These are phyloP conservation scores for Nesidiocoris tenuis DNA, from an alignment of 2,888 invertebrate genomes.

Conservation along the genomic window DNA sequence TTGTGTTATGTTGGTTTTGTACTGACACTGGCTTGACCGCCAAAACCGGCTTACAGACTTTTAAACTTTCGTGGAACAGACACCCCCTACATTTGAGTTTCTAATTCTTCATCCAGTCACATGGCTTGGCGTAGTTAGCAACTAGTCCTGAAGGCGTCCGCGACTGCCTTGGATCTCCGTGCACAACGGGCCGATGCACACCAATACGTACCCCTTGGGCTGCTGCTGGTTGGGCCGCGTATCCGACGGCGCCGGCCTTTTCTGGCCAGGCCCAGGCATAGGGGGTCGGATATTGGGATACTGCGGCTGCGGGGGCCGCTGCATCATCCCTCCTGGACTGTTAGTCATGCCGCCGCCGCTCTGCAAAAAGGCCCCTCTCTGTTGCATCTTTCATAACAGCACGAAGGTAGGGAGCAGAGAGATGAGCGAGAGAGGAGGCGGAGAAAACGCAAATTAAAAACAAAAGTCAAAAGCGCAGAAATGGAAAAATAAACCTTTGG, in stretches of 20 bases:
- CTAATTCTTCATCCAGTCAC: too few species aligned
- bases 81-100: too few species aligned
- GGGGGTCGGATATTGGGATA: slow-evolving; percentile 62
- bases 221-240: slow-evolving; percentile 55
- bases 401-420: slow-evolving; percentile 13
- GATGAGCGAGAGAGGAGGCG: slow-evolving; percentile 31
- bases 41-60: too few species aligned
- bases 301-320: slow-evolving; percentile 59
- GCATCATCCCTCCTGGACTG: slow-evolving; percentile 61
- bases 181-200: too few species aligned
- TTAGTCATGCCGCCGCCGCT: slow-evolving; percentile 59
- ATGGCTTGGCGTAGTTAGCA: too few species aligned
- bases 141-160: too few species aligned
- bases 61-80: too few species aligned
- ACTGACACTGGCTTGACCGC: too few species aligned
- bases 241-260: slow-evolving; percentile 51
- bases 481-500: neutral
- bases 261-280: slow-evolving; percentile 49
- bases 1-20: too few species aligned
- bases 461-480: slow-evolving; percentile 4
- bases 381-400: slow-evolving; percentile 40
- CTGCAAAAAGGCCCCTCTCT: slow-evolving; percentile 62
- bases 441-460: slow-evolving; percentile 3
- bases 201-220: slow-evolving; percentile 61
- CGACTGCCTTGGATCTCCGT: too few species aligned